Conservation (phyloP, 2,113 vertebrate species). For the Colinus virginianus region DNA sequence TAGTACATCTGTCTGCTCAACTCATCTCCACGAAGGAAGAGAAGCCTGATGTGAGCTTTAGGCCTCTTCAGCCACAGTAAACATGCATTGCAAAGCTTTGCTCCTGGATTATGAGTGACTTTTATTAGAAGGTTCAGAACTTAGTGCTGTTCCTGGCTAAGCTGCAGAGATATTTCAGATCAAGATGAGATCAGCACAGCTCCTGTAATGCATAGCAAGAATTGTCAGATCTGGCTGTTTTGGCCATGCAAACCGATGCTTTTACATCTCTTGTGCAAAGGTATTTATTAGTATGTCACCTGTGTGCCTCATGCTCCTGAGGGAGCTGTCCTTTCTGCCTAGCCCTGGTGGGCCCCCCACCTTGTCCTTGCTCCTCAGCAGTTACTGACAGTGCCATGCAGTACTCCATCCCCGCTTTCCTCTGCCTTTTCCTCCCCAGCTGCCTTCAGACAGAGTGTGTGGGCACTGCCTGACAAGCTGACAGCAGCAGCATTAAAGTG, state of each 20-base stretch:
- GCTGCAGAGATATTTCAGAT: neutral
- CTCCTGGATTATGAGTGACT: neutral
- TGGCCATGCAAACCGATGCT: neutral
- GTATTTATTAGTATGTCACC: accelerated
- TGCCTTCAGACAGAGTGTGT: neutral
- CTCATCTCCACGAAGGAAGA: neutral
- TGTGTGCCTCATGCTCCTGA: accelerated
- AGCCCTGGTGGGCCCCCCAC: accelerated
- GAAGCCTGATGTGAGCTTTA: neutral
- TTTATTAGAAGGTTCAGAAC: neutral
- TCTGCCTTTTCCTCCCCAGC: neutral
- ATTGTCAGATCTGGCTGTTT: neutral
- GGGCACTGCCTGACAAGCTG: neutral
- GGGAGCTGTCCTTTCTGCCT: neutral
- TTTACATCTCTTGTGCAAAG: neutral
- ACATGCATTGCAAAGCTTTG: accelerated
- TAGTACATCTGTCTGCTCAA: neutral
- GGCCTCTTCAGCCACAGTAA: accelerated
- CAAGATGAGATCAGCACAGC: neutral
- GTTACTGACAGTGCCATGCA: accelerated
- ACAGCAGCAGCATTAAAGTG: neutral
- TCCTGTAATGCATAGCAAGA: accelerated
- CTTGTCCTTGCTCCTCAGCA: accelerated
- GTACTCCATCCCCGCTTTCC: neutral
- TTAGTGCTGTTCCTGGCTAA: neutral